These are phyloP conservation scores for Drosophila pachea DNA, from an alignment of 1,140 invertebrate species.

Conservation along the genomic window DNA sequence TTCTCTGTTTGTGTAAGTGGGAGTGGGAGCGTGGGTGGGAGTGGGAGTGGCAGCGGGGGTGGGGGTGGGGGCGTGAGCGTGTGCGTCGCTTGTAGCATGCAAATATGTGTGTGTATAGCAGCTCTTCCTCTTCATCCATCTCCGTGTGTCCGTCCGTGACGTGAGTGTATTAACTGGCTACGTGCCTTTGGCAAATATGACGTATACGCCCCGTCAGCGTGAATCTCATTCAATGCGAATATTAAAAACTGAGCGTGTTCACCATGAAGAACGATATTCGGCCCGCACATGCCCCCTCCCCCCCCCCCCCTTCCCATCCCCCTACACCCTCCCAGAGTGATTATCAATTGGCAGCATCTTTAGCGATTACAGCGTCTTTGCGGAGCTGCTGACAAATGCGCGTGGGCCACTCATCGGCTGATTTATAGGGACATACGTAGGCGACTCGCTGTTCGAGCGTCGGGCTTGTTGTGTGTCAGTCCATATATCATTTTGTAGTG, in stretches of 20 bases:
- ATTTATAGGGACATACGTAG: constrained; percentile 56
- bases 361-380: constrained; percentile 15
- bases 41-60: too few species aligned
- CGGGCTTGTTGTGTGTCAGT: constrained; percentile 52
- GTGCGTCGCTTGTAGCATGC: constrained; percentile 29
- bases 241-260: too few species aligned
- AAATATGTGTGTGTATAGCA: constrained; percentile 39
- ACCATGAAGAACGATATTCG: too few species aligned
- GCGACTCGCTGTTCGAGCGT: constrained; percentile 55
- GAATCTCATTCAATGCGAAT: constrained; percentile 7
- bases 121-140: constrained; percentile 26
- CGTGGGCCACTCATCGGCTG: constrained; percentile 39
- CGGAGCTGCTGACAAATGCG: constrained; percentile 23
- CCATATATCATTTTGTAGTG: constrained; percentile 69
- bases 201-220: constrained; percentile 7
- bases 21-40: too few species aligned
- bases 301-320: too few species aligned
- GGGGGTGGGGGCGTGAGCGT: constrained; percentile 20
- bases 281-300: too few species aligned
- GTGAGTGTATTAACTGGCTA: constrained; percentile 15
- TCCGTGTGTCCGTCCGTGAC: constrained; percentile 11
- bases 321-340: too few species aligned
- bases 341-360: neutral
- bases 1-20: too few species aligned
- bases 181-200: constrained; percentile 34